A percentile compares a stretch with the other conserved stretches of the same genome.
Conservation (phyloP, 2,113 vertebrate genomes). For the Petroica traversi region DNA sequence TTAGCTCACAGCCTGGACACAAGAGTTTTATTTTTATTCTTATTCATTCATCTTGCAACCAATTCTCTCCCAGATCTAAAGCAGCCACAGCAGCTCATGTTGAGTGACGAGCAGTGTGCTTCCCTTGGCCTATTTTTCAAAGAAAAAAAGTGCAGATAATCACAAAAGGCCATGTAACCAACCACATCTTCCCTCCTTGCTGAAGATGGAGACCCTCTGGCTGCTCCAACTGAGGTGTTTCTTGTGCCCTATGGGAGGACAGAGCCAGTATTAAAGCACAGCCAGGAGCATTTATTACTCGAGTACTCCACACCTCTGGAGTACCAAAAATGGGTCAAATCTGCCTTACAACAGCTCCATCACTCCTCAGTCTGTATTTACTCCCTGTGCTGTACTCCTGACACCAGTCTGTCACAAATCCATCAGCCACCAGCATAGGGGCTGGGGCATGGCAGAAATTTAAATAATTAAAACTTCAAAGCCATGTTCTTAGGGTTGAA, state of each 20-base stretch:
- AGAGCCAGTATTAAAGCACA: not conserved
- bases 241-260: not conserved
- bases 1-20: not conserved
- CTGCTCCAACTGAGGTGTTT: not conserved
- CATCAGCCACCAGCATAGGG: not conserved
- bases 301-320: not conserved
- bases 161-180: not conserved
- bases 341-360: not conserved
- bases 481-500: not conserved
- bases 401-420: not conserved
- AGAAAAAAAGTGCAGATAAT: not conserved
- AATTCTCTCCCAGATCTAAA: not conserved
- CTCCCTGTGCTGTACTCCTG: not conserved
- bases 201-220: not conserved
- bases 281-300: not conserved
- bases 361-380: not conserved
- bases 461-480: not conserved
- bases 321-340: constrained; percentile 22
- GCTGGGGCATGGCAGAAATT: not conserved
- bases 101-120: not conserved
- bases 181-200: not conserved
- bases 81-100: not conserved
- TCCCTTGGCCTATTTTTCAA: not conserved
- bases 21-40: not conserved
- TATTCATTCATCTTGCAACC: not conserved